phyloP scores from a whole-genome alignment of 2,797 vertebrate genomes.

The Dendrocincla tyrannina region DNA sequence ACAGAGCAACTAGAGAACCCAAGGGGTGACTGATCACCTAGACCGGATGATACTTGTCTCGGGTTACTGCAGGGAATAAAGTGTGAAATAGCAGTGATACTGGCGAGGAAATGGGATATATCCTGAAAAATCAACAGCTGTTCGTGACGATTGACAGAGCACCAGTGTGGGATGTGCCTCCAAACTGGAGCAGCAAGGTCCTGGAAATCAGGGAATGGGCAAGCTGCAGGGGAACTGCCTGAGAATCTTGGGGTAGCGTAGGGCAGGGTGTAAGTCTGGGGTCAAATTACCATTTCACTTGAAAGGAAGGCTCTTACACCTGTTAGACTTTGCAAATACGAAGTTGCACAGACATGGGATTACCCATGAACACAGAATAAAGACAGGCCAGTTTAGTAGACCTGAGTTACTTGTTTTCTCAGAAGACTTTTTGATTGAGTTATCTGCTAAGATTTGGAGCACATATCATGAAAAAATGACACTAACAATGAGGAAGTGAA shows the following conservation, averaged over 20 bases:
- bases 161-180: neutral
- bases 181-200: neutral
- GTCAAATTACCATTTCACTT: neutral
- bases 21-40: neutral
- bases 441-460: neutral
- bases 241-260: neutral
- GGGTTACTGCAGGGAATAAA: neutral
- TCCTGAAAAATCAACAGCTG: constrained; percentile 57
- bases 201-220: neutral
- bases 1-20: neutral
- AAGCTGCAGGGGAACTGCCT: neutral
- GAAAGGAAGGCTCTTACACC: neutral
- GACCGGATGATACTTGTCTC: neutral
- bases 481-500: neutral
- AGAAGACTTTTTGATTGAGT: neutral
- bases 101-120: neutral
- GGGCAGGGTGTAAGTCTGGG: accelerated
- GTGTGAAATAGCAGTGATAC: constrained; percentile 47
- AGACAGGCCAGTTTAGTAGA: neutral
- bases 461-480: neutral
- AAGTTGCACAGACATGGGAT: neutral
- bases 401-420: neutral
- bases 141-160: neutral
- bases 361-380: neutral
- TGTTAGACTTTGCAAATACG: neutral